These are phyloP conservation scores for Dicycla oo DNA, from an alignment of 2,888 invertebrate species.

Conservation along the genomic window DNA sequence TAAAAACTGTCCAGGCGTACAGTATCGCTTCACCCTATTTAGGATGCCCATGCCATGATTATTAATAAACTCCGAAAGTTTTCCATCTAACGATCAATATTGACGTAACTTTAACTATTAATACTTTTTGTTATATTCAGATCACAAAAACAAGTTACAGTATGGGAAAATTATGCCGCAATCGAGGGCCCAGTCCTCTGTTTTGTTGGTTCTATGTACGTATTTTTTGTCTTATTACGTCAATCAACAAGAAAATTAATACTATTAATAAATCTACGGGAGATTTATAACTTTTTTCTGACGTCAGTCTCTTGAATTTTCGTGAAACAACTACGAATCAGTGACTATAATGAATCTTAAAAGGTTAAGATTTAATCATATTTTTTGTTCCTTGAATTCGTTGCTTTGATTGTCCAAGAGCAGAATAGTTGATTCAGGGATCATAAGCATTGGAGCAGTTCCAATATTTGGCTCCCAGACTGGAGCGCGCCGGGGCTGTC, in stretches of 20 bases:
- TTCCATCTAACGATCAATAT: constrained; percentile 13
- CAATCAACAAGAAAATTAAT: constrained; percentile 6
- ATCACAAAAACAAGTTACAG: constrained; percentile 18
- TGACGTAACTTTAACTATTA: constrained; percentile 5
- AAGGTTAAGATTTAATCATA: background rate
- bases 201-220: constrained; percentile 3
- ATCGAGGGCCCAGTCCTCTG: constrained; percentile 13
- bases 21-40: too few relatives aligned
- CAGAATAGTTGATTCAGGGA: background rate
- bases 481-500: too few relatives aligned
- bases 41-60: too few relatives aligned
- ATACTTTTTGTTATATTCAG: constrained; percentile 5
- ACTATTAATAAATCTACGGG: too few relatives aligned
- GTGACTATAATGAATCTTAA: constrained; percentile 4
- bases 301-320: constrained; percentile 22
- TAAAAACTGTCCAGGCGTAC: too few relatives aligned
- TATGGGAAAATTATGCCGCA: constrained; percentile 7
- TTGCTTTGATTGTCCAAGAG: background rate
- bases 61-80: constrained; percentile 13
- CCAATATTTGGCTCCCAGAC: too few relatives aligned
- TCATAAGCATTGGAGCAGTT: too few relatives aligned
- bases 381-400: background rate
- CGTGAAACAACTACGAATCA: background rate
- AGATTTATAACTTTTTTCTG: constrained; percentile 16
- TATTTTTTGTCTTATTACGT: constrained; percentile 35